These are phyloP conservation scores for Meiosimyza platycephala DNA, from an alignment of 2,888 invertebrate genomes.

Conservation along the genomic window DNA sequence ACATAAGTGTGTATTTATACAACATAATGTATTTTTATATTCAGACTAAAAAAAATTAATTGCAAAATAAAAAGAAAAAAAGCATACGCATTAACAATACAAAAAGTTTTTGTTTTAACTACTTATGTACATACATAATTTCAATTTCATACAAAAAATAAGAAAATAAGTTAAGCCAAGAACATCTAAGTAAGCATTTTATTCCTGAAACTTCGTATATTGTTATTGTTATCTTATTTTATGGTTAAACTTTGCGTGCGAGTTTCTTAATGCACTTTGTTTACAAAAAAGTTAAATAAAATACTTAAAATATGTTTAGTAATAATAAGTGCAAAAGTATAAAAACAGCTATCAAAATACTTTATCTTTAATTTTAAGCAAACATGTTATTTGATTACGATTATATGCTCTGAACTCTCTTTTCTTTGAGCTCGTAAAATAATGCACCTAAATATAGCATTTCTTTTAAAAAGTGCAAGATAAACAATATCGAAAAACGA, in stretches of 20 bases:
- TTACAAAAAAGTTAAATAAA: too few species aligned
- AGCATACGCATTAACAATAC: conserved; percentile 21
- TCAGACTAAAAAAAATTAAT: conserved; percentile 46
- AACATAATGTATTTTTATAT: conserved; percentile 57
- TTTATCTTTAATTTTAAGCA: too few species aligned
- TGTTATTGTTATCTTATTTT: conserved; percentile 6
- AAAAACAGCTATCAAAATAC: too few species aligned
- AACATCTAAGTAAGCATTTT: conserved; percentile 13
- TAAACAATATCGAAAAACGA: too few species aligned
- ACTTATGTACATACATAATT: not conserved
- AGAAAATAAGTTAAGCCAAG: conserved; percentile 3
- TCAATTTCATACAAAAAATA: conserved; percentile 9
- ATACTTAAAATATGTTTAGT: too few species aligned
- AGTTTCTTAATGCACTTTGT: too few species aligned
- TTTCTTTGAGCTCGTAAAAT: too few species aligned
- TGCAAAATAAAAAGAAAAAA: conserved; percentile 11
- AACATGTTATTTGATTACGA: too few species aligned
- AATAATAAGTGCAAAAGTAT: too few species aligned
- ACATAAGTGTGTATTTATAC: conserved; percentile 40
- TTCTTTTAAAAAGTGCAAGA: too few species aligned
- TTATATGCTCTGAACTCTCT: too few species aligned
- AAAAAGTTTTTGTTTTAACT: conserved; percentile 27
- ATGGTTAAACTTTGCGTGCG: not conserved
- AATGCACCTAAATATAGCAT: too few species aligned
- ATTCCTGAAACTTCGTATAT: conserved; percentile 18